Evolutionary conservation across 1,140 invertebrate genomes (phyloP).

Genomic region (Gerris buenoi): DNA sequence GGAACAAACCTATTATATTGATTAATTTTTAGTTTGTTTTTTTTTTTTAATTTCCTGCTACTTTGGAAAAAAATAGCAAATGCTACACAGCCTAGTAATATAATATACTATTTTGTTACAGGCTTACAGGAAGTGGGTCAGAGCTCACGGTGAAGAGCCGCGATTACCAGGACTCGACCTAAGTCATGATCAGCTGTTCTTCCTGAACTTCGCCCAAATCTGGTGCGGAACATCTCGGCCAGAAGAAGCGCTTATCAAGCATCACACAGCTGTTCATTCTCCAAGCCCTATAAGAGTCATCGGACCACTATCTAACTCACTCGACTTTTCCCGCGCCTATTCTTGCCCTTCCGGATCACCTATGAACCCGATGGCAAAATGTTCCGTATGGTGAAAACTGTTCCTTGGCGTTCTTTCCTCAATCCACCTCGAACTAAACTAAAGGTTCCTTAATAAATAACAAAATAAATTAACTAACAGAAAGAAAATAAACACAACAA

Average conservation of each 20-base stretch:
- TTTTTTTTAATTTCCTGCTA: no score
- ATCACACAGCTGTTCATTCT: conserved; percentile 87
- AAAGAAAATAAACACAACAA: no score
- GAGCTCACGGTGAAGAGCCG: conserved; percentile 49
- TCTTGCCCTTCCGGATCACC: conserved; percentile 57
- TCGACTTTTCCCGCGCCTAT: conserved; percentile 72
- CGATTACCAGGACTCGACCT: conserved; percentile 63
- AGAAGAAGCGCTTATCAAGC: conserved; percentile 85
- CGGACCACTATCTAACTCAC: conserved; percentile 81
- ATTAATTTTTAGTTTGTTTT: no score
- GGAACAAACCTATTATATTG: no score
- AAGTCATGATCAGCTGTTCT: conserved; percentile 75
- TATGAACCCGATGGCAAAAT: conserved; percentile 79
- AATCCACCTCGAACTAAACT: no score
- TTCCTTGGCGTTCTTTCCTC: no score
- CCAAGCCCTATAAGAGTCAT: conserved; percentile 82
- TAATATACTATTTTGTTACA: conserved; percentile 32
- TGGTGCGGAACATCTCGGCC: conserved; percentile 96
- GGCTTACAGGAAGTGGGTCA: conserved; percentile 67
- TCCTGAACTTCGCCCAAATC: conserved; percentile 81
- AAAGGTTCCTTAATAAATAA: no score
- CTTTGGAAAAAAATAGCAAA: no score
- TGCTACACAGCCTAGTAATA: no score
- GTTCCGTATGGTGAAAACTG: conserved; percentile 86
- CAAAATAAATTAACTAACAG: no score